phyloP scores from a whole-genome alignment of 2,113 vertebrate genomes.

The Cranoglanis bouderius region DNA sequence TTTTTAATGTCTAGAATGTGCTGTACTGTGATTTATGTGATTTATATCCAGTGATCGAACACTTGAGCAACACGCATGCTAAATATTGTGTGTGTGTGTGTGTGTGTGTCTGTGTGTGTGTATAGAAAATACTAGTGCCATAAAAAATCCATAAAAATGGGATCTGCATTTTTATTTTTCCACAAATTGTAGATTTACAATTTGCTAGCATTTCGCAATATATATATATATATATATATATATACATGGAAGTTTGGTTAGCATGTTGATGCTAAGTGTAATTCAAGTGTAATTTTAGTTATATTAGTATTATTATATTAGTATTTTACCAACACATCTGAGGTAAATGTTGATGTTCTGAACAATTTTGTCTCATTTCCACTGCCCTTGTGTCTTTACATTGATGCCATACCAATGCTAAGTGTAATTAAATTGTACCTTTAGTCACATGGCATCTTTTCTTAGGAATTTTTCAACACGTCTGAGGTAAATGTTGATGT shows the following conservation, averaged over 20 bases:
- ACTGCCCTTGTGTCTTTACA: background rate
- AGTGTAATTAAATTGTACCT: background rate
- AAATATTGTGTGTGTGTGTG: background rate
- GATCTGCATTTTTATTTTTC: background rate
- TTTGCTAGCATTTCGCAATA: too few relatives aligned
- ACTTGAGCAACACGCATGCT: conserved; percentile 8
- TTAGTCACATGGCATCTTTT: background rate
- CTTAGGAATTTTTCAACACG: background rate
- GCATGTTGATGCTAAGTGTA: background rate
- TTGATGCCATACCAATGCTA: background rate
- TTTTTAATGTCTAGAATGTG: background rate
- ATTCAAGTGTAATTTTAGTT: background rate
- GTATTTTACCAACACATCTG: background rate
- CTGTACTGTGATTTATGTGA: conserved; percentile 12
- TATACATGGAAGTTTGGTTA: background rate
- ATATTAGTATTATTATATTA: background rate
- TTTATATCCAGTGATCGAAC: background rate
- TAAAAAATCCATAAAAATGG: too few relatives aligned
- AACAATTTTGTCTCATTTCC: background rate
- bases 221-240: too few relatives aligned
- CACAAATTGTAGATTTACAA: too few relatives aligned
- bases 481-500: background rate
- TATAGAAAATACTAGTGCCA: background rate
- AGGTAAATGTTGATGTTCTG: background rate
- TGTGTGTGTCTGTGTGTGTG: background rate